Conservation (phyloP, 2,797 vertebrate genomes). For the Chaetophractus vellerosus region DNA sequence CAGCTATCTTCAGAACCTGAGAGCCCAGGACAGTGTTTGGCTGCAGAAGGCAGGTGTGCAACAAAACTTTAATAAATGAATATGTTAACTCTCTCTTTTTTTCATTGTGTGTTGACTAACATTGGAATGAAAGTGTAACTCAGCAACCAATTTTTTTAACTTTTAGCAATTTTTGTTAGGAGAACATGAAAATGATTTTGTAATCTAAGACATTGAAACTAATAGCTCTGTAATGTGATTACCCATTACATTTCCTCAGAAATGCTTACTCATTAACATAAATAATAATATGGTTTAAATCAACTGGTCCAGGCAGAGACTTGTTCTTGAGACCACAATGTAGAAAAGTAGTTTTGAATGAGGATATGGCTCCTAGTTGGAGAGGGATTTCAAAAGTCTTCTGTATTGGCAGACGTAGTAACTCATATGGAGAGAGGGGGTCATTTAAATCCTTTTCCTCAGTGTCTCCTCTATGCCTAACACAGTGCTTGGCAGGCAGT, state of each 20-base stretch:
- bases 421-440: neutral
- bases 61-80: neutral
- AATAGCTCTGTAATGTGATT: slow-evolving; percentile 6
- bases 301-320: neutral
- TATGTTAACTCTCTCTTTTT: neutral
- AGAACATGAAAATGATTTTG: slow-evolving; percentile 33
- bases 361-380: neutral
- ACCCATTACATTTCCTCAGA: neutral
- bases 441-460: neutral
- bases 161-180: slow-evolving; percentile 18
- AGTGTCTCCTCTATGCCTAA: neutral
- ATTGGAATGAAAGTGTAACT: slow-evolving; percentile 7
- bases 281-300: slow-evolving; percentile 10
- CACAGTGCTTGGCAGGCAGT: neutral
- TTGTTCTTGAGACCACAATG: neutral
- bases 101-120: neutral
- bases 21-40: neutral
- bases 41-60: neutral
- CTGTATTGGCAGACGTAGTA: neutral
- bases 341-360: slow-evolving; percentile 40
- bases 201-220: slow-evolving; percentile 45
- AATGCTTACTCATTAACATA: neutral
- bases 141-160: neutral
- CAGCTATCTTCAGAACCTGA: neutral
- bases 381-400: neutral